Evolutionary conservation across 2,113 vertebrate genomes (phyloP).

Genomic region (Zingel zingel): DNA sequence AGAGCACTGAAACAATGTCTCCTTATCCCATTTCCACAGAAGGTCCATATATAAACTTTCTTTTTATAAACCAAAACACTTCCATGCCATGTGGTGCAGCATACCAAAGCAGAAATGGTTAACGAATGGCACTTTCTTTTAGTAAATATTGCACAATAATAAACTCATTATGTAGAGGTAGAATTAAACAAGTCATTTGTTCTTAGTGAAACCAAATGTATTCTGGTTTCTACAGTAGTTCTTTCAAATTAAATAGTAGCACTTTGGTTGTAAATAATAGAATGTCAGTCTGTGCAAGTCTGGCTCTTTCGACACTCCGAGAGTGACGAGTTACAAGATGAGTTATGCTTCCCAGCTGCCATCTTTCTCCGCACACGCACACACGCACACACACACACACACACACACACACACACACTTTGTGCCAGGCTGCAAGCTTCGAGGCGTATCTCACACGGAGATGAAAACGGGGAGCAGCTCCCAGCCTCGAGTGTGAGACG

Average conservation of each 20-base stretch:
- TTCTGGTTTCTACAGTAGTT: conserved; percentile 45
- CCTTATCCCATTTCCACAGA: conserved; percentile 56
- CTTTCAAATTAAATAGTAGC: conserved; percentile 57
- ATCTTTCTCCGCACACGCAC: conserved; percentile 37
- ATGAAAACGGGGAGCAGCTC: conserved; percentile 63
- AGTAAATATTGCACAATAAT: conserved; percentile 10
- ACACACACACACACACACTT: conserved; percentile 27
- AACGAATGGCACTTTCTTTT: not conserved
- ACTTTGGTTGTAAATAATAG: conserved; percentile 59
- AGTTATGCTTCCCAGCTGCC: conserved; percentile 69
- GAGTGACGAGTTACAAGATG: conserved; percentile 58
- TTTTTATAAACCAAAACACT: conserved; percentile 68
- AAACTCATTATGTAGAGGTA: conserved; percentile 14
- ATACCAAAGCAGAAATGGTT: conserved; percentile 33
- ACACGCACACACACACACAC: conserved; percentile 24
- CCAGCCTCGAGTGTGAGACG: conserved; percentile 32
- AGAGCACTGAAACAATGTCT: conserved; percentile 59
- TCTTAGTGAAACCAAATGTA: conserved; percentile 16
- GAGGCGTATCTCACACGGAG: conserved; percentile 52
- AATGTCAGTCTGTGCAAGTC: conserved; percentile 43
- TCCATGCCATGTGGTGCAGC: conserved; percentile 32
- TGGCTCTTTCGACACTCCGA: conserved; percentile 44
- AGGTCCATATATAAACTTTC: conserved; percentile 52
- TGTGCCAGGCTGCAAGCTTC: conserved; percentile 68
- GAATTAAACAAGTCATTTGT: conserved; percentile 9